phyloP scores from a whole-genome alignment of 2,113 vertebrate species.

The Lethenteron reissneri region DNA sequence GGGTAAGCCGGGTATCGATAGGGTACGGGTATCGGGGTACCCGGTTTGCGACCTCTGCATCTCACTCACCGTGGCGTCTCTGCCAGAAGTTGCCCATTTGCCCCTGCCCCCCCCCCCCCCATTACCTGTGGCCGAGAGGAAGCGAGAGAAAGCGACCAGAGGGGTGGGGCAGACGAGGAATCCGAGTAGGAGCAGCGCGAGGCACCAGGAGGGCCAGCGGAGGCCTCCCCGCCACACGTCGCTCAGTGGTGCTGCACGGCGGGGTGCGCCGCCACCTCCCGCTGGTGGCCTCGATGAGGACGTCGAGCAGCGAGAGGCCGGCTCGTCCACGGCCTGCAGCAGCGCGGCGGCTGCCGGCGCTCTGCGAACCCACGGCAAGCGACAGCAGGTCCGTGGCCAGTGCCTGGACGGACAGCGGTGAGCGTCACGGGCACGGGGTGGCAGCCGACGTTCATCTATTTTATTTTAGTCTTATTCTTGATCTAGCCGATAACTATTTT shows the following conservation, averaged over 20 bases:
- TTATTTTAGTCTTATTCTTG: too few relatives aligned
- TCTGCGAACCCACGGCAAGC: conserved; percentile 15
- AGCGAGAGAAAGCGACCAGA: conserved; percentile 21
- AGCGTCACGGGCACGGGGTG: too few relatives aligned
- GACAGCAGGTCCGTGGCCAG: conserved; percentile 22
- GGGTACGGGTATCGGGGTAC: too few relatives aligned
- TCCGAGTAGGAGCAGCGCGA: conserved; percentile 18
- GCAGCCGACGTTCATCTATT: too few relatives aligned
- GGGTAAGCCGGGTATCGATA: too few relatives aligned
- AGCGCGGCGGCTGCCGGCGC: conserved; percentile 12
- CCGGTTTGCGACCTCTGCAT: too few relatives aligned
- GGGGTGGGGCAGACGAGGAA: conserved; percentile 18
- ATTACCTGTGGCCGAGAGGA: conserved; percentile 12
- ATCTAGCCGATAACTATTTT: too few relatives aligned
- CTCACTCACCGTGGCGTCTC: too few relatives aligned
- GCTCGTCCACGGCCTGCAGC: conserved; percentile 17
- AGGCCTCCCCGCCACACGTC: conserved; percentile 21
- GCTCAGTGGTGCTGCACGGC: conserved; percentile 22
- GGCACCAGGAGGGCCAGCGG: conserved; percentile 19
- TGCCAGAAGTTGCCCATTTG: too few relatives aligned
- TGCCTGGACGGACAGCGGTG: conserved; percentile 6
- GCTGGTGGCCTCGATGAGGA: conserved; percentile 20
- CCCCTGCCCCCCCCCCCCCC: too few relatives aligned
- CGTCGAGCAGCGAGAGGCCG: conserved; percentile 17
- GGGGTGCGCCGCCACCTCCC: conserved; percentile 19